These are phyloP conservation scores for Epinotia demarniana DNA, from an alignment of 2,888 invertebrate species.

Conservation along the genomic window DNA sequence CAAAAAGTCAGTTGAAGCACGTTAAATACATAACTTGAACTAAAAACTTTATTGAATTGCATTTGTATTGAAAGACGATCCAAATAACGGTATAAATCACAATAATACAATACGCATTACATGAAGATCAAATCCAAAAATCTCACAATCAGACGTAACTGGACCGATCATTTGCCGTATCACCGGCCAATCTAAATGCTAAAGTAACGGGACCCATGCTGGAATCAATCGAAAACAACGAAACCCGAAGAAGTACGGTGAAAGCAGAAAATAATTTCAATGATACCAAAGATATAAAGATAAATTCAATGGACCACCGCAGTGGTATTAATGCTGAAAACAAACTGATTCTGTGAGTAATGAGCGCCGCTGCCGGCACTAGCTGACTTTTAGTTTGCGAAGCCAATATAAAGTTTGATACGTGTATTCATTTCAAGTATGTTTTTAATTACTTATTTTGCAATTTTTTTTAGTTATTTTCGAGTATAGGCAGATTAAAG, in stretches of 20 bases:
- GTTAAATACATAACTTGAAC: background rate
- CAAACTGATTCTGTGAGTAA: constrained; percentile 64
- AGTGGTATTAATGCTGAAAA: constrained; percentile 61
- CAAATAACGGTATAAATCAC: constrained; percentile 44
- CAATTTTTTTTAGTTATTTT: too few species aligned
- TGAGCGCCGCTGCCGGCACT: constrained; percentile 57
- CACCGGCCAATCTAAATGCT: constrained; percentile 65
- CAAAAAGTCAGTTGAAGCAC: too few species aligned
- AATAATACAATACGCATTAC: constrained; percentile 51
- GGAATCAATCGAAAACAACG: constrained; percentile 67
- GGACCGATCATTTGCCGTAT: constrained; percentile 68
- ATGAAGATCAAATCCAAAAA: constrained; percentile 63
- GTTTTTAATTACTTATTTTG: background rate
- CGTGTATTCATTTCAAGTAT: background rate
- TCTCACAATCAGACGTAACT: constrained; percentile 68
- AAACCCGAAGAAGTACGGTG: constrained; percentile 50
- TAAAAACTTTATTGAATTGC: background rate
- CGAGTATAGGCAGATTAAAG: too few species aligned
- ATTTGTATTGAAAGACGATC: constrained; percentile 29
- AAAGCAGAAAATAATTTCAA: constrained; percentile 60
- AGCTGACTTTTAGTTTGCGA: constrained; percentile 53
- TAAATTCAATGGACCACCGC: constrained; percentile 71
- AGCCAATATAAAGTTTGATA: background rate
- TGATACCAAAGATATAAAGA: constrained; percentile 62
- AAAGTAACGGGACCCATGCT: constrained; percentile 61